Evolutionary conservation across 2,888 invertebrate genomes (phyloP).

Genomic region (Acleris literana): DNA sequence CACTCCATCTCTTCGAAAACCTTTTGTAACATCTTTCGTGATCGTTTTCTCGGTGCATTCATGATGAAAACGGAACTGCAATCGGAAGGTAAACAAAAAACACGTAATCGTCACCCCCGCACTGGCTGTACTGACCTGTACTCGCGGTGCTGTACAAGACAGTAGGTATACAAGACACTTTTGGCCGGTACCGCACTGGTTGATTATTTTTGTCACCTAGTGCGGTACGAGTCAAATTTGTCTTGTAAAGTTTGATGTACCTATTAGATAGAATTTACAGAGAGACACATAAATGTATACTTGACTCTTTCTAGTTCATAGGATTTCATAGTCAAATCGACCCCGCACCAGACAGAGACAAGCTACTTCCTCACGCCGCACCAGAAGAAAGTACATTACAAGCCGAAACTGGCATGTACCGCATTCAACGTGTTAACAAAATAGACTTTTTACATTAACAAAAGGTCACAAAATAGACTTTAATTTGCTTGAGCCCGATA

Average conservation of each 20-base stretch:
- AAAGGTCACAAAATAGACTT: too few relatives aligned
- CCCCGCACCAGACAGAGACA: conserved; percentile 16
- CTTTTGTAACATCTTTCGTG: conserved; percentile 14
- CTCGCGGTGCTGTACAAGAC: conserved; percentile 9
- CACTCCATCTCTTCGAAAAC: conserved; percentile 2
- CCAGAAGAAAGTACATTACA: conserved; percentile 14
- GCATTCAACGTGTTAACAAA: too few relatives aligned
- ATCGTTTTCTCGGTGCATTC: conserved; percentile 11
- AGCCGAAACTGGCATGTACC: conserved; percentile 14
- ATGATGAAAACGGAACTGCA: conserved; percentile 6
- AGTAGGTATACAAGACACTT: conserved; percentile 22
- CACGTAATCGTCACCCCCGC: conserved; percentile 5
- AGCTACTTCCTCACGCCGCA: conserved; percentile 13
- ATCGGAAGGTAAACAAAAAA: conserved; percentile 13
- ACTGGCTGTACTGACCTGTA: not conserved
- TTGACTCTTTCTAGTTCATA: conserved; percentile 18
- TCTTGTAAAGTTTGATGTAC: conserved; percentile 15
- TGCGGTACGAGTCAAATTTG: conserved; percentile 7
- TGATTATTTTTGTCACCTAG: conserved; percentile 1
- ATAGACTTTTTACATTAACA: too few relatives aligned
- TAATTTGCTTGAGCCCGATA: too few relatives aligned
- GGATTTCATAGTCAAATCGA: conserved; percentile 24
- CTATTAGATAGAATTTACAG: conserved; percentile 14
- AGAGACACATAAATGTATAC: conserved; percentile 14
- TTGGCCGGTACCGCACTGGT: conserved; percentile 19